A percentile compares a stretch with the other conserved stretches of the same genome.
Evolutionary conservation across 2,113 vertebrate species (phyloP).

Genomic region (Neomonachus schauinslandi): DNA sequence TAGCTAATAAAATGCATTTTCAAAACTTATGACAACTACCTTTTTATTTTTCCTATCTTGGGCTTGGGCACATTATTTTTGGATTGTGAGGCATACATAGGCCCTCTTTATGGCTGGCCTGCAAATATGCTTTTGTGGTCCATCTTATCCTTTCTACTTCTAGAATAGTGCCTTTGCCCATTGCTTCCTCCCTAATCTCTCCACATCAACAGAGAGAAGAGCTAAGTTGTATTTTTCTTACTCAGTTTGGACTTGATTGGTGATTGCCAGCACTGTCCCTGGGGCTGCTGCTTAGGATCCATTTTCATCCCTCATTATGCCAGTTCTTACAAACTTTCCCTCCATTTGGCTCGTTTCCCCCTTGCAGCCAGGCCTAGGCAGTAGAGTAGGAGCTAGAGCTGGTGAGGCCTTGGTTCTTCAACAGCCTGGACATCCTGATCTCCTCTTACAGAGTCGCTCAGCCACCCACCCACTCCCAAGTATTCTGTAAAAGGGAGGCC

Average conservation of each 20-base stretch:
- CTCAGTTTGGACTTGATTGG: not conserved
- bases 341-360: not conserved
- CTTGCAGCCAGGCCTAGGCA: not conserved
- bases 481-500: not conserved
- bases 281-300: not conserved
- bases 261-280: not conserved
- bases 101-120: not conserved
- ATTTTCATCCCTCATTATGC: not conserved
- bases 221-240: not conserved
- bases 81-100: not conserved
- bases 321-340: not conserved
- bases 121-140: not conserved
- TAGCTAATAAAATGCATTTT: not conserved
- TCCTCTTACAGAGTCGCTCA: not conserved
- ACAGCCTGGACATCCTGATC: not conserved
- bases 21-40: not conserved
- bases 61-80: not conserved
- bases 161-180: not conserved
- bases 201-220: not conserved
- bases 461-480: accelerated
- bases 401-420: not conserved
- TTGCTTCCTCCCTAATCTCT: not conserved
- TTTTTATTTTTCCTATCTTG: not conserved
- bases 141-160: not conserved
- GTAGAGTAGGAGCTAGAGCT: not conserved